A percentile compares a stretch with the other conserved stretches of the same genome.
Conservation (phyloP, 2,113 vertebrate species). For the Zootoca vivipara region DNA sequence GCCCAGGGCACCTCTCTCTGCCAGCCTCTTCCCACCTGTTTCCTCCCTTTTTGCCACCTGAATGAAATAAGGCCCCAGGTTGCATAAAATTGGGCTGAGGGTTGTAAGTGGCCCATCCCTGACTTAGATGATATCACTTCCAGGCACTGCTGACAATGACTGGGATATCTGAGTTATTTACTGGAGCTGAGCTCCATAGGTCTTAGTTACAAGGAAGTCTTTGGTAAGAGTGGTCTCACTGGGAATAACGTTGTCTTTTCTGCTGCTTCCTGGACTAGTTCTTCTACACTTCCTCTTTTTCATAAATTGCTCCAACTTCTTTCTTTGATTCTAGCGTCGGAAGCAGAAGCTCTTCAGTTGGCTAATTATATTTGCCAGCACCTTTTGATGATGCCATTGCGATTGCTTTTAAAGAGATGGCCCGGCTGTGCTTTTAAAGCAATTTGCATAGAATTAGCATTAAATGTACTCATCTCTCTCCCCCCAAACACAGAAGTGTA, state of each 20-base stretch:
- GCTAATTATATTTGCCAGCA: conserved; percentile 15
- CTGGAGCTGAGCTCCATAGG: background rate
- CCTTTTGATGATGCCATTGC: conserved; percentile 18
- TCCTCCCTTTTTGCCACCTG: too few relatives aligned
- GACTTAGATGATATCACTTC: background rate
- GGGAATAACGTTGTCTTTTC: conserved; percentile 3
- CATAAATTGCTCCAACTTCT: conserved; percentile 12
- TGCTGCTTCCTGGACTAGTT: background rate
- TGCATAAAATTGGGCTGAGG: too few relatives aligned
- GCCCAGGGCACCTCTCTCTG: too few relatives aligned
- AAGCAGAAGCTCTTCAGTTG: conserved; percentile 6
- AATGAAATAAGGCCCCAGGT: too few relatives aligned
- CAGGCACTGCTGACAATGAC: background rate
- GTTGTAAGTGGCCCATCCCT: too few relatives aligned
- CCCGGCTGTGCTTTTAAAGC: conserved; percentile 34
- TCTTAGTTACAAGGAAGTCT: background rate
- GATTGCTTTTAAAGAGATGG: conserved; percentile 39
- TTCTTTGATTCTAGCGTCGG: conserved; percentile 14
- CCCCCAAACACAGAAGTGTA: conserved; percentile 51
- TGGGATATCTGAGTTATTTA: too few relatives aligned
- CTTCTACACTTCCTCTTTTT: background rate
- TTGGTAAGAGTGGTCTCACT: background rate
- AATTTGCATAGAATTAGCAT: conserved; percentile 58
- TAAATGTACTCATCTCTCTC: conserved; percentile 36
- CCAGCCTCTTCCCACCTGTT: too few relatives aligned